Base-by-base conservation (phyloP, 2,888 invertebrate species). In the Heliconius charithonia region DNA sequence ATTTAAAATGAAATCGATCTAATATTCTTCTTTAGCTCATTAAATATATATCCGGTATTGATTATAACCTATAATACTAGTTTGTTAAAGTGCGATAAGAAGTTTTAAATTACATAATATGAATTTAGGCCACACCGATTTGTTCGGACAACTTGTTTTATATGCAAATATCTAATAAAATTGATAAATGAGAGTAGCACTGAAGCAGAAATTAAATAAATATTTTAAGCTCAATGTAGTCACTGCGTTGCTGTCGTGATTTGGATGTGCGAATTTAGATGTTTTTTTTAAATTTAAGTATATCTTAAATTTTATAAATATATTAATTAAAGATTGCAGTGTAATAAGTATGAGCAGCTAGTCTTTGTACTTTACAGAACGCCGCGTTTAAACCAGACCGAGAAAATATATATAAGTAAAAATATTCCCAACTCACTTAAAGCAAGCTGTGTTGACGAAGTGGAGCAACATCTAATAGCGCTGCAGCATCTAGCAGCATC, bases 51-150 rank as follows among this genome's bases (percentile, higher is more conserved):
- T 32, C 71, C 56, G 56, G 56, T 71, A 56, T 29, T n/a, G 71
- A 71, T 69, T 41, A 56, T 51, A 51, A 56, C 56, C 29, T 27
- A 71, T 51, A 19, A 70, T 56, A 71, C 56, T 56, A 56, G 29
- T 56, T 71, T 27, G 3, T 71, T 32, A 13, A 19, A 32, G 56
- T 71, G n/a, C 13, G n/a, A 71, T 71, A 71, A 71, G 12, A 71
- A 71, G 71, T 56, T 56, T 71, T 56, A 56, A n/a, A 71, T 71
- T 56, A 32, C 71, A 71, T 71, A 56, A 71, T 71, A 22, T 3
- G 25, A 25, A 71, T 56, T 71, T 56, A 71, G 71, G 51, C 29
- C 71, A 56, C 70, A 19, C 10, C 13, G 56, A 71, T 71, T 71
- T 56, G 71, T 56, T 29, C 22, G 56, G 4, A n/a, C 29, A 56